Evolutionary conservation across 2,797 vertebrate species (phyloP), one percentile per base, ranked within the genome.

Genomic region (Smutsia gigantea): DNA sequence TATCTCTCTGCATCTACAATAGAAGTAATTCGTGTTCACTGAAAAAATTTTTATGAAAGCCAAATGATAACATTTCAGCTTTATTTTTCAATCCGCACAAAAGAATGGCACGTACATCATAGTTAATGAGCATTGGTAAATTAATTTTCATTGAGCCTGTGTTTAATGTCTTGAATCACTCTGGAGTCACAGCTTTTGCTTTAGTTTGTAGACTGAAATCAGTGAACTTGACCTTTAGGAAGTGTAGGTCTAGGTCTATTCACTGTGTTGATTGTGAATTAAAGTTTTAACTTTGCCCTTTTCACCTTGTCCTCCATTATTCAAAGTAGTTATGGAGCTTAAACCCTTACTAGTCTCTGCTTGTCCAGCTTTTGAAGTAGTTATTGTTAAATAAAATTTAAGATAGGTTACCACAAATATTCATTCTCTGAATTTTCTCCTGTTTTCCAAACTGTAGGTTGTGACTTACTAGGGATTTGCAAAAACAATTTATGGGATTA

Each of bases 351-450:
- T 53, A 25, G 2, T 27, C 27, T 66, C 21, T 89, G 42, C 17
- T 82, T 61, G 64, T 71, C 57, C 27, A 77, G 2, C 46, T 82
- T 89, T 46, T 89, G 55, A 81, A 31, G 68, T 86, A 72, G n/a
- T 77, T 92, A 74, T 82, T 71, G 27, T 83, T 92, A 64, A 64
- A 59, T 88, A 84, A 55, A 93, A 81, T 37, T 75, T n/a, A 90
- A 61, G 37, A 57, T 37, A 11, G 10, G 8, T 59, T 63, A 55
- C 17, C 31, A 5, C 21, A 78, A n/a, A 27, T 93, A 68, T 7
- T 87, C 23, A 29, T 75, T 68, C 61, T 34, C 39, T 27, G 23
- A 31, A 59, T 72, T 27, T 29, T 34, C n/a, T 89, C 31, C 57
- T 61, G 2, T 86, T 71, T 88, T 79, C 63, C 66, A 66, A 42